A percentile compares a stretch with the other conserved stretches of the same genome.
Evolutionary conservation across 2,797 vertebrate species (phyloP).

Genomic region (Pangasius krempfi): DNA sequence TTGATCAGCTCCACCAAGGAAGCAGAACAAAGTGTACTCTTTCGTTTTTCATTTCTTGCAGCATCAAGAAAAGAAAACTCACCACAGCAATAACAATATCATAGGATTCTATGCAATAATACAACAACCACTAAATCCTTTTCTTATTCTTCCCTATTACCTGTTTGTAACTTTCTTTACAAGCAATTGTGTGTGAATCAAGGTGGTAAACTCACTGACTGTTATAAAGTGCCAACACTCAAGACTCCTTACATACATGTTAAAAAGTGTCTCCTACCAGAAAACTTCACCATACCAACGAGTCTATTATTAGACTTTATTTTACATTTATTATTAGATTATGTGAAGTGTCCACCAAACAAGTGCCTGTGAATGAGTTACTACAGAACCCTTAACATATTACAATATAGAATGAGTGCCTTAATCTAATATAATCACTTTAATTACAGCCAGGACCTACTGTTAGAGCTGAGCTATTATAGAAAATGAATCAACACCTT

Average conservation of each 20-base stretch:
- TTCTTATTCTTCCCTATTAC: not conserved
- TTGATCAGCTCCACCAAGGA: conserved; percentile 40
- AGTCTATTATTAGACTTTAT: not conserved
- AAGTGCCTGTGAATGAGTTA: not conserved
- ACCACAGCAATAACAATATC: not conserved
- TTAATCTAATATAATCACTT: not conserved
- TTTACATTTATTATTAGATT: not conserved
- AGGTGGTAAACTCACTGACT: not conserved
- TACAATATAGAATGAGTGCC: not conserved
- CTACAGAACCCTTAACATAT: not conserved
- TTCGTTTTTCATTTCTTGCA: not conserved
- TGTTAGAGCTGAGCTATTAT: not conserved
- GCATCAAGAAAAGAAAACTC: conserved; percentile 24
- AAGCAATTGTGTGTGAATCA: not conserved
- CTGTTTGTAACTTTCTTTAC: not conserved
- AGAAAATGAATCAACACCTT: not conserved
- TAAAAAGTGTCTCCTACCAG: not conserved
- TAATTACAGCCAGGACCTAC: not conserved
- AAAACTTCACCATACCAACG: not conserved
- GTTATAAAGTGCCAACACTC: not conserved
- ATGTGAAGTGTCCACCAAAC: not conserved
- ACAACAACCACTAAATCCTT: not conserved
- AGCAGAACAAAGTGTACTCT: conserved; percentile 36
- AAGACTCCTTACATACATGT: not conserved
- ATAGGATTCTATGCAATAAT: not conserved